A percentile compares a stretch with the other conserved stretches of the same genome.
Evolutionary conservation across 23 tunicate genomes (phyloP).

Genomic region (Trididemnum miniatum): DNA sequence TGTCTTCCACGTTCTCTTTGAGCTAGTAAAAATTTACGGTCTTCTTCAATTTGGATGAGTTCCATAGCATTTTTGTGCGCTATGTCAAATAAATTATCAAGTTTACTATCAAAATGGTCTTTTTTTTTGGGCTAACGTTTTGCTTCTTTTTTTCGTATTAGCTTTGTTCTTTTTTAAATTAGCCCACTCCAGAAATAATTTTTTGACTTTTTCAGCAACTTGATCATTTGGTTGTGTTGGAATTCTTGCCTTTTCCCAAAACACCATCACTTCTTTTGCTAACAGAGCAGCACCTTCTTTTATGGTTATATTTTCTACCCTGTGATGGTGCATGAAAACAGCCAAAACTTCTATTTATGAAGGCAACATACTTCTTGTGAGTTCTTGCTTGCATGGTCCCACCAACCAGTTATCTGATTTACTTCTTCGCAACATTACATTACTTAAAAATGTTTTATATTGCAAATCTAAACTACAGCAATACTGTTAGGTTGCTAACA

Average conservation of each 20-base stretch:
- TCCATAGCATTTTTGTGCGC: background rate
- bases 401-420: background rate
- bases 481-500: too few species aligned
- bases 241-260: constrained; percentile 1
- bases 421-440: too few species aligned
- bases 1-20: background rate
- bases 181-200: background rate
- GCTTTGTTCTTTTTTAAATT: background rate
- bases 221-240: background rate
- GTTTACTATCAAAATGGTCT: background rate
- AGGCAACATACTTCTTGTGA: background rate
- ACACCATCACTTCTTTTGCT: too few species aligned
- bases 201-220: background rate
- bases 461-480: too few species aligned
- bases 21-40: background rate
- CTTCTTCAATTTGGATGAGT: background rate
- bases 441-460: too few species aligned
- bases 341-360: background rate
- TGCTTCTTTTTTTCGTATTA: background rate
- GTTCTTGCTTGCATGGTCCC: background rate
- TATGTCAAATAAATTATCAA: background rate
- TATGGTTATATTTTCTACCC: background rate
- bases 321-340: background rate
- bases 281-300: background rate
- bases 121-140: background rate